These are phyloP conservation scores for Sciaenops ocellatus DNA, from an alignment of 2,797 vertebrate genomes.

Conservation along the genomic window DNA sequence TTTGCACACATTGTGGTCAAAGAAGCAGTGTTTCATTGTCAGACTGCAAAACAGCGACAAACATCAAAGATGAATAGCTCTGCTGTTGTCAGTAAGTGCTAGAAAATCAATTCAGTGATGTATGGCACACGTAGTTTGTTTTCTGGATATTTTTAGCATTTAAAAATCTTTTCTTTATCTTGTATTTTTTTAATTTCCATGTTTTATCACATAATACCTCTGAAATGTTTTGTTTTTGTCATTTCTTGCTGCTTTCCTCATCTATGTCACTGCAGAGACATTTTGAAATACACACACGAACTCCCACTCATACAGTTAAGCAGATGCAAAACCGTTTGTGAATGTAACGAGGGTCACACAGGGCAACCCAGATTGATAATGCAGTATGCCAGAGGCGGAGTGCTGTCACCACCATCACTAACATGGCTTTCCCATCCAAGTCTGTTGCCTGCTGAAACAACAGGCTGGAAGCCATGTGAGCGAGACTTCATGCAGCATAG, in stretches of 20 bases:
- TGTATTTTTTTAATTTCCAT: not conserved
- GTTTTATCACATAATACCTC: not conserved
- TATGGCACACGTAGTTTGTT: not conserved
- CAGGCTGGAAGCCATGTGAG: conserved; percentile 49
- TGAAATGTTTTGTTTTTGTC: not conserved
- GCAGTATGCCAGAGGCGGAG: conserved; percentile 49
- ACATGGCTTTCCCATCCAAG: conserved; percentile 51
- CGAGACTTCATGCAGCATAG: conserved; percentile 65
- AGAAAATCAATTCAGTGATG: conserved; percentile 35
- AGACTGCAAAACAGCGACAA: conserved; percentile 7
- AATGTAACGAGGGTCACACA: conserved; percentile 49
- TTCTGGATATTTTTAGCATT: not conserved
- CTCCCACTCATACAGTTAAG: not conserved
- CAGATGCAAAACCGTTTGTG: conserved; percentile 36
- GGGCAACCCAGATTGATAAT: conserved; percentile 67
- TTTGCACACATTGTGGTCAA: conserved; percentile 24
- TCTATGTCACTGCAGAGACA: conserved; percentile 10
- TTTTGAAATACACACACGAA: not conserved
- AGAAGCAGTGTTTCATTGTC: conserved; percentile 34
- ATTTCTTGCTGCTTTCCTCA: conserved; percentile 1
- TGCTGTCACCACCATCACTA: conserved; percentile 57
- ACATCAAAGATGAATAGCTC: conserved; percentile 36
- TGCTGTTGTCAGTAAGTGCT: not conserved
- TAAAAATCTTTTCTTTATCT: not conserved
- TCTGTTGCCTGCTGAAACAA: conserved; percentile 62